Base-by-base conservation (phyloP, 2,797 vertebrate species). In the Chaenodraco wilsoni region DNA sequence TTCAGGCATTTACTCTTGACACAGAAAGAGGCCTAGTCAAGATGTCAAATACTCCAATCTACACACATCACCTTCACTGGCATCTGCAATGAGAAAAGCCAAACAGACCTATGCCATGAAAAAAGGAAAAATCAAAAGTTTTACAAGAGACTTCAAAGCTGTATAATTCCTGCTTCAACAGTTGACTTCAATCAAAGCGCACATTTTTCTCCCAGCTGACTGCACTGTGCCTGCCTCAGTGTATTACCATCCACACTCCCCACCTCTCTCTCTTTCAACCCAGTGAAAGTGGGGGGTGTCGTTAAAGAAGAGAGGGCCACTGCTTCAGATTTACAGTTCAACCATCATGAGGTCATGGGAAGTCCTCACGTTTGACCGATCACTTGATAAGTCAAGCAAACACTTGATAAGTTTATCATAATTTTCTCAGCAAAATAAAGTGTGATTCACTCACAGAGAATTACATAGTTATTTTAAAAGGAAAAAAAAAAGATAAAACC, bases 291-390 rank as follows among this genome's bases (percentile, higher is more conserved):
- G 41, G 55, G 62, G 64, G 73, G 85, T 68, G 81, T 55, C 19
- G 11, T 68, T 58, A 58, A 43, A 54, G 75, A 75, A 19, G 60
- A 78, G 76, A 61, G 45, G 8, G 58, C 48, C 70, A 69, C 62
- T 5, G 0, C 56, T 73, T 59, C 31, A 49, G 81, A 79, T 87
- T 90, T 84, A 56, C 63, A 37, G 69, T 75, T 88, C 85, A 91
- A 77, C 84, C 87, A 80, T 68, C 54, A 51, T 11, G 16, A 83
- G 78, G 72, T 80, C 76, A 81, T 10, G 68, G 43, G 21, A 82
- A 83, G 79, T 60, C 44, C 59, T 83, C 66, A 79, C 59, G 23
- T 83, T 81, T 67, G 65, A 84, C 72, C 2, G 33, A 77, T 76
- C 65, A 15, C 76, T 46, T 23, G 54, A 79, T 37, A 37, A 37